Base-by-base conservation (phyloP, 2,888 invertebrate species). In the Drosophila pseudotakahashii region DNA sequence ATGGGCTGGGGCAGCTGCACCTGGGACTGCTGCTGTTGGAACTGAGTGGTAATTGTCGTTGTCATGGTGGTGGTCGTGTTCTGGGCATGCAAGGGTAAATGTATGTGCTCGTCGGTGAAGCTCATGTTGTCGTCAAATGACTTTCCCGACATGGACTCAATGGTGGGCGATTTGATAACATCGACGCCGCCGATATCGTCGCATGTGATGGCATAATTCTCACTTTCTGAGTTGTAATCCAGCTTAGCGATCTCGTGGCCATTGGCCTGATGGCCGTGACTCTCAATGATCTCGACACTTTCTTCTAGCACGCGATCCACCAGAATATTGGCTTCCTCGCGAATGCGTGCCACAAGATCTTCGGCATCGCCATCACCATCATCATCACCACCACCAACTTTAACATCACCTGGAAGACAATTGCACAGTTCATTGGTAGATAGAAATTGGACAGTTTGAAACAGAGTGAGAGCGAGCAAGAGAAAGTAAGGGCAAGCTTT, bases 131-230 rank as follows among this genome's bases (percentile, higher is more conserved):
- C 91, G 82, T 92, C 92, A 75, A 92, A 91, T 68, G 91, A 91
- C 88, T 90, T 91, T 70, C 92, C 92, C 52, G 92, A 91, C 87
- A 92, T 90, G 76, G 92, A 91, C 79, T 92, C 92, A 82, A 92
- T 91, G 55, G 92, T 91, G 75, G 92, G 91, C 73, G 91, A 91
- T 80, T 92, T 92, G 70, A 91, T 89, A 63, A 91, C 90, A 86
- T 91, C 91, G 71, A 90, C 84, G 67, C 91, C 91, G 76, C 78
- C 89, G 79, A 90, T 83, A 71, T 92, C 89, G 77, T 92, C 91
- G 77, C 91, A 92, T 71, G 92, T 92, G 32, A 92, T 92, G 39
- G 92, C 92, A 89, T 91, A 92, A 72, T 92, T 90, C 61, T 92
- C 92, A 84, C 92, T 92, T 64, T 92, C 92, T 34, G 91, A 92